These are phyloP conservation scores for Hylaeus anthracinus DNA, from an alignment of 1,140 invertebrate genomes.

Conservation along the genomic window DNA sequence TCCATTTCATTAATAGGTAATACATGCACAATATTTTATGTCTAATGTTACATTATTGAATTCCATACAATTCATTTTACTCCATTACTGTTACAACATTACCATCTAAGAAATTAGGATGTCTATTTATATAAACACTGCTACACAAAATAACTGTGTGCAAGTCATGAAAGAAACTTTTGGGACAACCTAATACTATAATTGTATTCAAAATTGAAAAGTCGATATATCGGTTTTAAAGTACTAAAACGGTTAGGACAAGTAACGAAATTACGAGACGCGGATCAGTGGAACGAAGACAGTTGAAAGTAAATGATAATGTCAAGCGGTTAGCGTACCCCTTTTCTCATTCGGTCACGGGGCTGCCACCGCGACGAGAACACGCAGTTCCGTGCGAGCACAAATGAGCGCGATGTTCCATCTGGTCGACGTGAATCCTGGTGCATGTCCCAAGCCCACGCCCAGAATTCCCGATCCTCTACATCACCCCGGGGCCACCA, in stretches of 20 bases:
- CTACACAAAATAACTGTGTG: no score
- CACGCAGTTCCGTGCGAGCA: conserved; percentile 59
- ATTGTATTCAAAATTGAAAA: no score
- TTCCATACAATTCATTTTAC: no score
- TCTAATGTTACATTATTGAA: no score
- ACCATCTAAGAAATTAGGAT: no score
- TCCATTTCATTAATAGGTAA: no score
- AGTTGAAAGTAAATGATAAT: conserved; percentile 60
- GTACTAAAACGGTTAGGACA: not conserved
- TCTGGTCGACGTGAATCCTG: conserved; percentile 63
- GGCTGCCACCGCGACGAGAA: conserved; percentile 50
- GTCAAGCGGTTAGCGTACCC: conserved; percentile 47
- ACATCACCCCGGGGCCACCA: conserved; percentile 68
- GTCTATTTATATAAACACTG: no score
- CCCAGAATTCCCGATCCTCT: conserved; percentile 70
- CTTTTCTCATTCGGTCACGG: conserved; percentile 39
- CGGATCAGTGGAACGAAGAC: conserved; percentile 3
- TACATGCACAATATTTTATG: no score
- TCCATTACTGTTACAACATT: no score
- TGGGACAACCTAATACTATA: no score
- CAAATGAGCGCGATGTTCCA: conserved; percentile 69
- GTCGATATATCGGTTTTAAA: not conserved
- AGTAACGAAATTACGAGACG: not conserved
- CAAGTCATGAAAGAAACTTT: no score
- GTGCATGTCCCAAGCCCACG: conserved; percentile 74